A percentile compares a stretch with the other conserved stretches of the same genome.
phyloP scores from a whole-genome alignment of 2,113 vertebrate species.

The Antennarius striatus region DNA sequence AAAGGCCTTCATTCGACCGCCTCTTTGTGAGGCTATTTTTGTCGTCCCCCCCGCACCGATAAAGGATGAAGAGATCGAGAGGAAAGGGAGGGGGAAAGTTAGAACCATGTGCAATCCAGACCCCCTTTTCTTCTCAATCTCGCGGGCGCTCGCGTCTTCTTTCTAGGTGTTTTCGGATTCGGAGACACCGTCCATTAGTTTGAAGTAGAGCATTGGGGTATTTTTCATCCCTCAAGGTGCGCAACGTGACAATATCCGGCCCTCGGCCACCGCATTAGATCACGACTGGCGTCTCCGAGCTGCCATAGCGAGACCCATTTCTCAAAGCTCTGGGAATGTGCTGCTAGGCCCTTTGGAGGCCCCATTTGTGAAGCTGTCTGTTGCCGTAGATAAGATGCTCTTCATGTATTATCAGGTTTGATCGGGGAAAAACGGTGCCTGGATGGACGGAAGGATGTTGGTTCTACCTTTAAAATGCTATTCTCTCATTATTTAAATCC shows the following conservation, averaged over 20 bases:
- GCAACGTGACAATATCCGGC: slow-evolving; percentile 73
- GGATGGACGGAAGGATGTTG: slow-evolving; percentile 8
- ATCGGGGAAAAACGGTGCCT: slow-evolving; percentile 68
- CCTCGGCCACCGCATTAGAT: slow-evolving; percentile 78
- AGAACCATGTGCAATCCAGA: slow-evolving; percentile 54
- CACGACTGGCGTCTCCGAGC: slow-evolving; percentile 69
- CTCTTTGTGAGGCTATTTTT: slow-evolving; percentile 64
- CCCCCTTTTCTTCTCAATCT: slow-evolving; percentile 49
- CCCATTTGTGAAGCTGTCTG: slow-evolving; percentile 82
- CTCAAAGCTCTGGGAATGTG: slow-evolving; percentile 69
- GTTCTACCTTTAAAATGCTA: too few relatives aligned
- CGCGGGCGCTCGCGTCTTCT: not conserved
- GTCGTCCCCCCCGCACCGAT: not conserved
- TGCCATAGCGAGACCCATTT: slow-evolving; percentile 79
- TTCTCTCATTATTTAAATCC: too few relatives aligned
- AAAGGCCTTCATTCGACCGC: slow-evolving; percentile 64
- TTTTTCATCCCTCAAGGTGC: slow-evolving; percentile 82
- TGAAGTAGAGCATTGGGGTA: slow-evolving; percentile 68
- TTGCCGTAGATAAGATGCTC: slow-evolving; percentile 77
- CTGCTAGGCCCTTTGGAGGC: slow-evolving; percentile 68
- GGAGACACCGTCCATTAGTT: slow-evolving; percentile 79
- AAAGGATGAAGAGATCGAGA: slow-evolving; percentile 51
- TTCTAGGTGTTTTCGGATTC: slow-evolving; percentile 56
- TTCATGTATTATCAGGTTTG: slow-evolving; percentile 73
- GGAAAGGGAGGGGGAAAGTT: slow-evolving; percentile 38